Evolutionary conservation across 2,888 invertebrate species (phyloP), one percentile per base, ranked within the genome.

Genomic region (Laothoe populi): DNA sequence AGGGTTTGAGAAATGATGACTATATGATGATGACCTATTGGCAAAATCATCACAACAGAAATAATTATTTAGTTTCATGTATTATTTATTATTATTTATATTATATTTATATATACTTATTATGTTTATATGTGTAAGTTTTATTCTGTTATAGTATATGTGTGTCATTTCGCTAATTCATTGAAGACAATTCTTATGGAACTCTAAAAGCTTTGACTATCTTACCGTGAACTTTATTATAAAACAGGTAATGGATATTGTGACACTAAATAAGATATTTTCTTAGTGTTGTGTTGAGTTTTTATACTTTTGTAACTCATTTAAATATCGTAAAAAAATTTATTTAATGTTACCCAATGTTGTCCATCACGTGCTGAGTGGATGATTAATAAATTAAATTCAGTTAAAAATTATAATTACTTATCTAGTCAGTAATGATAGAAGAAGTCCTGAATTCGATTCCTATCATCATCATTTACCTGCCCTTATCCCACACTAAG

Each of bases 181-280:
- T 24, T 5, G 0, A 4, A 31, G 2, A 19, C 8, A 35, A 35
- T 11, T 11, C 11, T 31, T 19, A 19, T 19, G 35, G 53, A 13
- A 35, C 35, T 31, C 35, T 35, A 53, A 53, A 53, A 19, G 7
- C 53, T 31, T 10, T 10, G 31, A 10, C 19, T 35, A 35, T 35
- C 53, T 53, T 31, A 26, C 26, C 49, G 13, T 53, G 53, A 53
- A 53, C 53, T 53, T 53, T 21, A 53, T 53, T 13, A 19, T 19
- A n/a, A 53, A 53, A 53, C 53, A 31, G 53, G 53, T 53, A 53
- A 53, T 53, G 35, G 53, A 53, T 53, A 53, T 16, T 31, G 53
- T 53, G 53, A 16, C 53, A 53, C 35, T 21, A 35, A 49, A 49
- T 49, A 31, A 16, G 26, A 53, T 35, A 35, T 11, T 35, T 35